phyloP scores from a whole-genome alignment of 2,797 vertebrate species.

The Sternarchorhynchus goeldii region DNA sequence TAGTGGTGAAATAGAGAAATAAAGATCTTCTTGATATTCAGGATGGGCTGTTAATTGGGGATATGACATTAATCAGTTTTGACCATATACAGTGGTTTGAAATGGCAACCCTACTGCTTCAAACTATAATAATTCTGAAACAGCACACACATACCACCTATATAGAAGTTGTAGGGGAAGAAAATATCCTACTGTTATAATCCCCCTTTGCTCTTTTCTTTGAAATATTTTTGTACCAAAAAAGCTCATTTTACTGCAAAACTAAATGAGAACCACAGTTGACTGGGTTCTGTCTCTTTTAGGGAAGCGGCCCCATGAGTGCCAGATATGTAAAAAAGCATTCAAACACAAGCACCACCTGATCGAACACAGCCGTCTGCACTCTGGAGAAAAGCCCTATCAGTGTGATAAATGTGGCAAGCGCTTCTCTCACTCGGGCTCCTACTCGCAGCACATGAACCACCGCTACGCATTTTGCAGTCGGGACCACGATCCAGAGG shows the following conservation, averaged over 20 bases:
- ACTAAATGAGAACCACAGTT: background rate
- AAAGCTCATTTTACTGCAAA: background rate
- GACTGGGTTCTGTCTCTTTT: conserved; percentile 15
- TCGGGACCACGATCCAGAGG: conserved; percentile 74
- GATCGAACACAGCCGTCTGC: conserved; percentile 82
- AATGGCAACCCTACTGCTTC: no score
- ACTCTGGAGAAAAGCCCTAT: conserved; percentile 86
- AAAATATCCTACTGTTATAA: no score
- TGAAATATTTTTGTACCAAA: background rate
- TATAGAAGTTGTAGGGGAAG: no score
- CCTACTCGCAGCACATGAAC: conserved; percentile 88
- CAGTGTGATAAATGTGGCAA: conserved; percentile 85
- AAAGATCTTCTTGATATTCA: no score
- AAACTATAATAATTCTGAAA: no score
- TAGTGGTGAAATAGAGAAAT: no score
- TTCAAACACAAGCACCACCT: conserved; percentile 87
- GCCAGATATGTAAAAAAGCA: conserved; percentile 82
- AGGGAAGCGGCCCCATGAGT: conserved; percentile 83
- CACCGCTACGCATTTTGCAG: conserved; percentile 85
- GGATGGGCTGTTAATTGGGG: no score
- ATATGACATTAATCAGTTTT: no score
- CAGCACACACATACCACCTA: no score
- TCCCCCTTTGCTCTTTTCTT: no score
- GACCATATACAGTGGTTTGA: no score
- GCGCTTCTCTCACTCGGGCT: conserved; percentile 85